Base-by-base conservation (phyloP, 2,113 vertebrate species). In the Egretta garzetta region DNA sequence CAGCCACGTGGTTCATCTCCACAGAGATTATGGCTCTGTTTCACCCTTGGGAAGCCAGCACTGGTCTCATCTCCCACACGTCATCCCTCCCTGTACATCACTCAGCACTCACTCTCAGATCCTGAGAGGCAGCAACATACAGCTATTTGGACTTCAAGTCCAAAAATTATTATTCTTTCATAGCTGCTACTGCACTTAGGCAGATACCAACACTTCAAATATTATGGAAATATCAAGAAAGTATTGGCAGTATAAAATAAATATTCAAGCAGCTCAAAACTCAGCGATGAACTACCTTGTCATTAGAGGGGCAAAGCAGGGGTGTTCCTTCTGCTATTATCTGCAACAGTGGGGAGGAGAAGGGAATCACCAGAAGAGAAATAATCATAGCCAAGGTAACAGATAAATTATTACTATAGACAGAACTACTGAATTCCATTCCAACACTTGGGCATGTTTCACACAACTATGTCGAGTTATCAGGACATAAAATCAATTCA, bases 401-500 rank as follows among this genome's bases (percentile, higher is more conserved):
- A 92, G 47, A 77, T 59, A 88, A 90, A 60, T 74, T 76, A 55
- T 26, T 84, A 70, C 67, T 86, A 41, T 12, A 86, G 73, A 49
- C 74, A 92, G 74, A 86, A 82, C 67, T 63, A 76, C 49, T 41
- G 74, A 86, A 86, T 77, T 88, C 67, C 59, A 77, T 59, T 83
- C 45, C 75, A 94, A 71, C 71, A 92, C 28, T 67, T 63, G 67
- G 53, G 47, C 41, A 88, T 50, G 75, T 96, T 96, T 94, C 93
- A 82, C 58, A 93, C 47, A 76, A 80, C 75, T 71, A 22, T 23
- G 47, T 22, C 86, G 82, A 92, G 75, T 80, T 90, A 86, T 22
- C 50, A 14, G 37, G 80, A 77, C 84, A 94, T 30, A 84, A 93
- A 97, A 93, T 90, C 79, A 92, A 93, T 88, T 86, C 79, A 92